phyloP scores from a whole-genome alignment of 2,797 vertebrate genomes.

The Sebastes reedi region DNA sequence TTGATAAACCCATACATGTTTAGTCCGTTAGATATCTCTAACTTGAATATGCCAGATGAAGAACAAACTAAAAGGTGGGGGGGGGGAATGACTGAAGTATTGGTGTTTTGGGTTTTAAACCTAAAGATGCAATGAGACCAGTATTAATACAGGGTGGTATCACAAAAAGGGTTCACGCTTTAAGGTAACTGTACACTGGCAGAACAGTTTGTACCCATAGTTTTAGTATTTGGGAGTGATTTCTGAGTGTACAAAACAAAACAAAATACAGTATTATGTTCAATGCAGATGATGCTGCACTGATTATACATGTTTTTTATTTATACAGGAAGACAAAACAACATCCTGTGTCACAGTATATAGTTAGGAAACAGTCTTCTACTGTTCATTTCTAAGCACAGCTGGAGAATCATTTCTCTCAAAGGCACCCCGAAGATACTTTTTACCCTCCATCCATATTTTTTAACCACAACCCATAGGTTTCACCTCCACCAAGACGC shows the following conservation, averaged over 20 bases:
- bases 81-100: neutral
- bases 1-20: neutral
- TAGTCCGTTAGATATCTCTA: neutral
- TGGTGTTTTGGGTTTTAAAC: constrained; percentile 11
- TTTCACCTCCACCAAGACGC: neutral
- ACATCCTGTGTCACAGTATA: neutral
- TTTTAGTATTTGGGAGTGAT: neutral
- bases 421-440: neutral
- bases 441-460: neutral
- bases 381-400: neutral
- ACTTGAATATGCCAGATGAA: constrained; percentile 38
- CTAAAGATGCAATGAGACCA: neutral
- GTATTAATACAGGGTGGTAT: neutral
- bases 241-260: constrained; percentile 14
- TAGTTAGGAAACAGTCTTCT: neutral
- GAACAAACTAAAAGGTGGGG: constrained; percentile 7
- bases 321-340: neutral
- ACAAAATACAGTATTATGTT: constrained; percentile 14
- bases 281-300: constrained; percentile 1
- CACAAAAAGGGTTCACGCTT: neutral
- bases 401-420: neutral
- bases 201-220: neutral
- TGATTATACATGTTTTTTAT: constrained; percentile 9
- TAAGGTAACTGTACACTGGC: neutral
- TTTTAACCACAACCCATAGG: neutral